Percentiles rank a stretch among this genome's conserved stretches.
Evolutionary conservation across 2,888 invertebrate species (phyloP).

Genomic region (Cenopis cana): DNA sequence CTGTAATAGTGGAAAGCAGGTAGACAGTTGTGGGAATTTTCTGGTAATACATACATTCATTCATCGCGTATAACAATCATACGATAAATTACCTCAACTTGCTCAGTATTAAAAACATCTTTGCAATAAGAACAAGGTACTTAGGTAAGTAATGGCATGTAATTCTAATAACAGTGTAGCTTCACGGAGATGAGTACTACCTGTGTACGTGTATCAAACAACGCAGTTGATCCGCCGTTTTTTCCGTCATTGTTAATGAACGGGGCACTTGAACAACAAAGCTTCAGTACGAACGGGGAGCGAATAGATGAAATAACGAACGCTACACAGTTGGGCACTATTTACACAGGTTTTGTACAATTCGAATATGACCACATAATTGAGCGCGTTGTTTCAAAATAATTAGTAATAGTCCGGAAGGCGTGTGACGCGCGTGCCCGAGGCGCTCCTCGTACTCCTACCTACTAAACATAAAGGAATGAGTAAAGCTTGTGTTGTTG

Average conservation of each 20-base stretch:
- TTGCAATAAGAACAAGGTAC: constrained; percentile 13
- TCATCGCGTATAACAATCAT: constrained; percentile 25
- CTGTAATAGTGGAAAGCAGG: constrained; percentile 53
- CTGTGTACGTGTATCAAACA: constrained; percentile 56
- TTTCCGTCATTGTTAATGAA: constrained; percentile 60
- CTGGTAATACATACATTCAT: constrained; percentile 30
- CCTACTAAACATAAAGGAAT: constrained; percentile 58
- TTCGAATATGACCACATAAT: constrained; percentile 16
- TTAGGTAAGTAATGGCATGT: constrained; percentile 13
- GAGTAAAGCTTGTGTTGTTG: constrained; percentile 66
- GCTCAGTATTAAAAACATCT: constrained; percentile 14
- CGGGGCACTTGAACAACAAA: constrained; percentile 44
- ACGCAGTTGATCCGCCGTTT: constrained; percentile 59
- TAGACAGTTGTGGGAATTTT: constrained; percentile 57
- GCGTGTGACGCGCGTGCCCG: constrained; percentile 48
- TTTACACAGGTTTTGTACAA: constrained; percentile 47
- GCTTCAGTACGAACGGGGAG: constrained; percentile 4
- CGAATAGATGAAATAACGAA: constrained; percentile 20
- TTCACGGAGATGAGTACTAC: constrained; percentile 52
- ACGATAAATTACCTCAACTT: constrained; percentile 26
- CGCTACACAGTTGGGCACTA: constrained; percentile 42
- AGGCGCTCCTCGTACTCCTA: no score
- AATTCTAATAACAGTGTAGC: constrained; percentile 11
- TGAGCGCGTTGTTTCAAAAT: constrained; percentile 32
- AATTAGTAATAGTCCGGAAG: constrained; percentile 50